Base-by-base conservation (phyloP, 2,797 vertebrate genomes). In the Gymnocypris eckloni region DNA sequence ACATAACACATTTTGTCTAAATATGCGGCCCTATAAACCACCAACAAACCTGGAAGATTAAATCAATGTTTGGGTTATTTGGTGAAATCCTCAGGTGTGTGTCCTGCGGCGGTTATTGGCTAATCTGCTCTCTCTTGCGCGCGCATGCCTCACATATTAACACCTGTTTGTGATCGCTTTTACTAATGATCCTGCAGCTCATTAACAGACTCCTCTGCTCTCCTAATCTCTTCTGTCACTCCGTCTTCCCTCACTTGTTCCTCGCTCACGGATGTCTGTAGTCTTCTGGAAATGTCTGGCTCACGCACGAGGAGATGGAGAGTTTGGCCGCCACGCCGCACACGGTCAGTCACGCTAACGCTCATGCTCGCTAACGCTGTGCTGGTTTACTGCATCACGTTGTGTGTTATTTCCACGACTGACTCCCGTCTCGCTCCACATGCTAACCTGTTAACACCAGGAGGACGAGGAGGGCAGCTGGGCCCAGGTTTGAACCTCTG, bases 241-340 rank as follows among this genome's bases (percentile, higher is more conserved):
- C 39, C 45, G 11, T 20, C 64, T 78, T 76, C 41, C 43, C 52
- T 84, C 81, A 56, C 78, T 86, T 67, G 54, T 66, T 52, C 76
- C 87, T 92, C 91, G 86, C 90, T 89, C 88, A 90, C 89, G 84
- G 85, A 85, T 77, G 72, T 79, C 73, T 83, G 59, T 96, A 99
- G 98, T 97, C 96, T 94, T 98, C 98, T 90, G 98, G 97, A 93
- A 99, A 99, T 97, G 97, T 99, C 94, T 99, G 98, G 98, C 94
- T 99, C 95, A 99, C 98, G 79, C 98, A 99, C 79, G 98, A 99
- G 95, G 98, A 99, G 90, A 99, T 99, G 98, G 98, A 99, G 95
- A 98, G 94, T 92, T 96, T 99, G 94, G 93, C 98, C 87, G 97
- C 97, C 91, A 96, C 98, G 0, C 97, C 97, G 41, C 97, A 96